Conservation (phyloP, 2,888 invertebrate genomes). For the Drosophila barbarae region DNA sequence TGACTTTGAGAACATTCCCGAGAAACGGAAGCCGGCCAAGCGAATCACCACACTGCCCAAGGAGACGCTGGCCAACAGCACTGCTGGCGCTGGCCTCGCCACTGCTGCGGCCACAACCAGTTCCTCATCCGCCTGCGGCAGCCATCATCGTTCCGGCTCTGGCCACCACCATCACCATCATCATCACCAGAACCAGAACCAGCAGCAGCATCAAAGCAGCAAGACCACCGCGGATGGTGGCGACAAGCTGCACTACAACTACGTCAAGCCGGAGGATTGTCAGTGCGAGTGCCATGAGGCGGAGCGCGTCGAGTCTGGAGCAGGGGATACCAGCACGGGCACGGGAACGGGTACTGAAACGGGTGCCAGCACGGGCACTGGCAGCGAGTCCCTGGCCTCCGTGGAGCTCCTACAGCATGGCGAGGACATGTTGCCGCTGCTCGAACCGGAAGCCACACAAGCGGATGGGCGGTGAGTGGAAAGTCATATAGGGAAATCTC, state of each 20-base stretch:
- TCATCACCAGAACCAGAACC: conserved; percentile 44
- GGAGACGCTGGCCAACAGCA: conserved; percentile 60
- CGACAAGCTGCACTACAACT: conserved; percentile 84
- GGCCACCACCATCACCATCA: conserved; percentile 45
- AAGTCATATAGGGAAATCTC: not conserved
- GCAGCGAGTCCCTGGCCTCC: conserved; percentile 70
- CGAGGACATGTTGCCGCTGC: conserved; percentile 81
- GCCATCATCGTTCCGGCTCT: conserved; percentile 27
- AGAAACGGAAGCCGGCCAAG: conserved; percentile 89
- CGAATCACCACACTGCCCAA: conserved; percentile 90
- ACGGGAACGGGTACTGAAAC: conserved; percentile 46
- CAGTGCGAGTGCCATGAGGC: conserved; percentile 92
- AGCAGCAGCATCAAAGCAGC: conserved; percentile 41
- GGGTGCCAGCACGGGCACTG: conserved; percentile 44
- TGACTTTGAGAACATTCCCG: conserved; percentile 92
- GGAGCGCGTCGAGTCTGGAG: conserved; percentile 72
- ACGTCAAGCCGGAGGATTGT: conserved; percentile 92
- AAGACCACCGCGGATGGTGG: conserved; percentile 20
- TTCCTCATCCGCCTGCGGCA: conserved; percentile 38
- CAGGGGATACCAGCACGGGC: conserved; percentile 56
- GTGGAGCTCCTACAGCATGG: conserved; percentile 78
- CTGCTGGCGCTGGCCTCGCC: not conserved
- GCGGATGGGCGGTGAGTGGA: conserved; percentile 73
- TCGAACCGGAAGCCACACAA: conserved; percentile 78
- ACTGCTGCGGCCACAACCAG: conserved; percentile 26